These are phyloP conservation scores for Amniataba percoides DNA, from an alignment of 2,797 vertebrate genomes.

Conservation along the genomic window DNA sequence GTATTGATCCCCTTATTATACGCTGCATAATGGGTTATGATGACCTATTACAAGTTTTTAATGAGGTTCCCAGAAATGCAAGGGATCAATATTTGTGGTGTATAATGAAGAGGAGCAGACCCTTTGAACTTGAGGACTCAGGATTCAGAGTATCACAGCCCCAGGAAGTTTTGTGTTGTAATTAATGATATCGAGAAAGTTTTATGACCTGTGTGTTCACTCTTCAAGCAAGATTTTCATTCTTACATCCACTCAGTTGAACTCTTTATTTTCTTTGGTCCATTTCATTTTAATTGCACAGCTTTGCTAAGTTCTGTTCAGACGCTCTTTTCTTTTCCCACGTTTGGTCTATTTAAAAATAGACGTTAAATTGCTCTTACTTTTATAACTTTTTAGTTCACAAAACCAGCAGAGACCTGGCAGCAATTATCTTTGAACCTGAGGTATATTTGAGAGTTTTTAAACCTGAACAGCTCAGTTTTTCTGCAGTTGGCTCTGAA, in stretches of 20 bases:
- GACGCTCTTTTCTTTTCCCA: background rate
- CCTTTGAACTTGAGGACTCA: constrained; percentile 3
- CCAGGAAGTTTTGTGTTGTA: background rate
- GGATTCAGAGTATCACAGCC: constrained; percentile 1
- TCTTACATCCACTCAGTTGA: background rate
- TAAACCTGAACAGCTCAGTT: constrained; percentile 10
- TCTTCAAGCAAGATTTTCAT: background rate
- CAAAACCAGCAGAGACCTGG: background rate
- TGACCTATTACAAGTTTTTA: constrained; percentile 22
- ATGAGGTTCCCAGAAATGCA: constrained; percentile 16
- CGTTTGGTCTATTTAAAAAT: background rate
- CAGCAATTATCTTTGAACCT: background rate
- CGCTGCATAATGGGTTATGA: background rate
- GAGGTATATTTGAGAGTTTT: constrained; percentile 1
- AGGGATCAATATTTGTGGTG: constrained; percentile 13
- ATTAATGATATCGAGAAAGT: background rate
- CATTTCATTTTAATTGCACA: background rate
- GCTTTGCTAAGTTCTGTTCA: background rate
- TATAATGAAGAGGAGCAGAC: constrained; percentile 4
- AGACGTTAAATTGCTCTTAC: background rate
- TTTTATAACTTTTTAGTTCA: background rate
- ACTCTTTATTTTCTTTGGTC: constrained; percentile 5
- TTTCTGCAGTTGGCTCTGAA: background rate
- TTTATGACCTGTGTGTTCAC: background rate
- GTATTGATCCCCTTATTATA: constrained; percentile 29